phyloP scores from a whole-genome alignment of 1,140 invertebrate genomes.

The Pygmarrhopalites habei region DNA sequence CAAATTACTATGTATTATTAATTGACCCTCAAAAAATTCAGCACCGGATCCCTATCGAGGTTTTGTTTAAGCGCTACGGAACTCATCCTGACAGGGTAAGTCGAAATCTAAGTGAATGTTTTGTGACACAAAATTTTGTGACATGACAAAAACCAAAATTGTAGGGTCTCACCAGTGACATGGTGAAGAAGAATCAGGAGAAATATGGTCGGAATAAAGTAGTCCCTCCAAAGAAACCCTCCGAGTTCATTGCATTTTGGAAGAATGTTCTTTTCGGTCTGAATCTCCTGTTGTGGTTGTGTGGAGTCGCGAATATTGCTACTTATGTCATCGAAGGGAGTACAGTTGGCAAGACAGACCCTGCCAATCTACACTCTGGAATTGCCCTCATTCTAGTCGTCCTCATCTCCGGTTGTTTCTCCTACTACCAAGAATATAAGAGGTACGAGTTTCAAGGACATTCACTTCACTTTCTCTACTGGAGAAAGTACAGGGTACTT shows the following conservation, averaged over 20 bases:
- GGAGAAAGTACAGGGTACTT: no score
- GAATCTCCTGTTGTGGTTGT: constrained; percentile 27
- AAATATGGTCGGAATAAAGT: constrained; percentile 22
- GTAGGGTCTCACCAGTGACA: constrained; percentile 22
- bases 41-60: neutral
- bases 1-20: no score
- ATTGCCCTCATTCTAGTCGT: constrained; percentile 91
- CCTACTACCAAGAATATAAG: constrained; percentile 96
- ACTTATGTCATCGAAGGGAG: constrained; percentile 9
- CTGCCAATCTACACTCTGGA: constrained; percentile 57
- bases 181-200: constrained; percentile 20
- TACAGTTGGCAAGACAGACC: neutral
- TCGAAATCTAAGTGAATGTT: neutral
- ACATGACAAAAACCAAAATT: no score
- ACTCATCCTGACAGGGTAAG: constrained; percentile 13
- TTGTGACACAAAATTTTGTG: no score
- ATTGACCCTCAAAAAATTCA: no score
- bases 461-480: no score
- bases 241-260: constrained; percentile 15
- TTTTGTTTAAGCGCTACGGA: neutral
- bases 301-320: constrained; percentile 15
- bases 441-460: no score
- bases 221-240: constrained; percentile 18
- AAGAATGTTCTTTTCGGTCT: constrained; percentile 24
- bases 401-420: constrained; percentile 93